Conservation (phyloP, 2,888 invertebrate genomes). For the Zhuqinia jingwanae region DNA sequence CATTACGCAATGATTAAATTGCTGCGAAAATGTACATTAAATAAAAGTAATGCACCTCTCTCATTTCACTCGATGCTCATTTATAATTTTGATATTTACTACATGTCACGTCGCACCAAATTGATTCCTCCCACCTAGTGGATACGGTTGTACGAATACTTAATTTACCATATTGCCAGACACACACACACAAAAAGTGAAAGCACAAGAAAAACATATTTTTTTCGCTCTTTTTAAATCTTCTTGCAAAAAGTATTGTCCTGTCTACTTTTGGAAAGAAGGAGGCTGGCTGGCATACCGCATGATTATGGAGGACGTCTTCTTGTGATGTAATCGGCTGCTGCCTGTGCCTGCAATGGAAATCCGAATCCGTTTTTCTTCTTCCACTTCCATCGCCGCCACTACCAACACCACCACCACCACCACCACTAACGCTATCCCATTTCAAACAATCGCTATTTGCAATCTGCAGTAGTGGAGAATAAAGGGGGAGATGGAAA, state of each 20-base stretch:
- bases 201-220: slow-evolving; percentile 20
- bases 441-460: neutral
- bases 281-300: slow-evolving; percentile 30
- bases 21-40: neutral
- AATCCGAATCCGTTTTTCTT: neutral
- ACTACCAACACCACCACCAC: neutral
- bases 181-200: slow-evolving; percentile 3
- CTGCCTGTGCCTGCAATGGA: slow-evolving; percentile 1
- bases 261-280: slow-evolving; percentile 23
- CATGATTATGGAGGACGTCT: slow-evolving; percentile 22
- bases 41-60: too few relatives aligned
- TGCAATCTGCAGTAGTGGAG: neutral
- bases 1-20: neutral
- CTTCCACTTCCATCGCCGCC: neutral
- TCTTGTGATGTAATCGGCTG: too few relatives aligned
- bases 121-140: neutral
- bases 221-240: neutral
- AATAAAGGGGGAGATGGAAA: too few relatives aligned
- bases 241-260: slow-evolving; percentile 34
- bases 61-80: neutral
- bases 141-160: slow-evolving; percentile 20
- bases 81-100: slow-evolving; percentile 4
- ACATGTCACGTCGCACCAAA: neutral
- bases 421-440: too few relatives aligned
- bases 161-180: slow-evolving; percentile 2